Conservation (phyloP, 1,140 invertebrate genomes). For the Atta texana region DNA sequence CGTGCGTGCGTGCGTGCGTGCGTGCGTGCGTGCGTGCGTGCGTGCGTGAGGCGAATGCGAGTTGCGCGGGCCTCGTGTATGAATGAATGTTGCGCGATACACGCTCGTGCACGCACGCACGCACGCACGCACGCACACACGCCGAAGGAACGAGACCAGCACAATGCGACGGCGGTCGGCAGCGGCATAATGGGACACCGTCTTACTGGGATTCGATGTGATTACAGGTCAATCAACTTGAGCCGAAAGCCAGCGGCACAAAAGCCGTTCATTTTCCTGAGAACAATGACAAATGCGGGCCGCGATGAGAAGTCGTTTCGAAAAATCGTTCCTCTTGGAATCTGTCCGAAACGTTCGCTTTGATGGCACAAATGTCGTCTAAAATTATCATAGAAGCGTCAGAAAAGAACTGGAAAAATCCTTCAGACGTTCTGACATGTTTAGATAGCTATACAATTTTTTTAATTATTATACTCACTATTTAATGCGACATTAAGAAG, state of each 20-base stretch:
- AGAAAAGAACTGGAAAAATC: neutral
- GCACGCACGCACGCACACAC: neutral
- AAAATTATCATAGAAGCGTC: neutral
- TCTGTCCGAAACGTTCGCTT: neutral
- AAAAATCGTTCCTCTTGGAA: neutral
- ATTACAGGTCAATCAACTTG: constrained; percentile 56
- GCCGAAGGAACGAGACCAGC: constrained; percentile 32
- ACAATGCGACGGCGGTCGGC: constrained; percentile 48
- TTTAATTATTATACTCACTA: neutral
- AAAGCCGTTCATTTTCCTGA: neutral
- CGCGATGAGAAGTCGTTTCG: neutral
- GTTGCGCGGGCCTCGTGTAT: neutral
- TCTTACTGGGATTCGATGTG: constrained; percentile 53
- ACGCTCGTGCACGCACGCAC: too few species aligned
- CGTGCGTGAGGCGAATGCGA: neutral
- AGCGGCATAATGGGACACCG: constrained; percentile 42
- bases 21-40: constrained; percentile 34
- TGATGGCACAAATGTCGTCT: neutral
- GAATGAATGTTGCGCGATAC: constrained; percentile 21
- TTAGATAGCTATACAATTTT: neutral
- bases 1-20: too few species aligned
- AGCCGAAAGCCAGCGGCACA: neutral
- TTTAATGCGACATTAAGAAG: neutral
- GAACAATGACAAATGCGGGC: constrained; percentile 8
- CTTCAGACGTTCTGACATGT: neutral